Evolutionary conservation across 2,113 vertebrate species (phyloP).

Genomic region (Felis chaus): DNA sequence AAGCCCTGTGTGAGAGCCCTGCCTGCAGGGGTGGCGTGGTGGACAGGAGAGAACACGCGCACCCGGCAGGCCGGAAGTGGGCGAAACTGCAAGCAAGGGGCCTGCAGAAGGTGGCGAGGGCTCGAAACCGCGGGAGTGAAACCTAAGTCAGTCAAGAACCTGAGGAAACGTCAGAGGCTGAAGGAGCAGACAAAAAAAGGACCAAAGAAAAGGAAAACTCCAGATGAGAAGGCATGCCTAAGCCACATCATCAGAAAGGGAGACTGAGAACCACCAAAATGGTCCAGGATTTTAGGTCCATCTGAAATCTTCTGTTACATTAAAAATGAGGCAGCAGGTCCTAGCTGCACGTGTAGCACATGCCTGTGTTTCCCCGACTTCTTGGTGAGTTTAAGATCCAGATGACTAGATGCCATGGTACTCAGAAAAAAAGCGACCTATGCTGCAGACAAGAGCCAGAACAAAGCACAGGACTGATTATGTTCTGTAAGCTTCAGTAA

Average conservation of each 20-base stretch:
- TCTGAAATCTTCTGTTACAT: background rate
- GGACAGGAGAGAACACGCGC: background rate
- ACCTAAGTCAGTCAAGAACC: background rate
- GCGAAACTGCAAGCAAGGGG: background rate
- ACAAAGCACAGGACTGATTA: background rate
- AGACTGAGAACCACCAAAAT: background rate
- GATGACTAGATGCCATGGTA: background rate
- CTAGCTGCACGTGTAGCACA: background rate
- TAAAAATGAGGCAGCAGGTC: background rate
- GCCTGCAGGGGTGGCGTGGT: background rate
- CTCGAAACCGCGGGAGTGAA: background rate
- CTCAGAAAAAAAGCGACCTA: conserved; percentile 9
- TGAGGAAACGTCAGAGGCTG: background rate
- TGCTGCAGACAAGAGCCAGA: background rate
- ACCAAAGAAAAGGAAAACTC: background rate
- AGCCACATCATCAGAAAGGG: background rate
- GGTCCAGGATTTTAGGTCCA: background rate
- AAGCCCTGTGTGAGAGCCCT: background rate
- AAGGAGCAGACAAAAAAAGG: background rate
- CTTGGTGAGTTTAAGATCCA: background rate
- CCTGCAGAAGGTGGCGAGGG: background rate
- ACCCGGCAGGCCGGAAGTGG: background rate
- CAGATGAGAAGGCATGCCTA: background rate
- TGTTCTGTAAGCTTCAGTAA: background rate
- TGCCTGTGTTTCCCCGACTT: background rate